Evolutionary conservation across 2,888 invertebrate species (phyloP), one percentile per base, ranked within the genome.

Genomic region (Chrysolina haemoptera): DNA sequence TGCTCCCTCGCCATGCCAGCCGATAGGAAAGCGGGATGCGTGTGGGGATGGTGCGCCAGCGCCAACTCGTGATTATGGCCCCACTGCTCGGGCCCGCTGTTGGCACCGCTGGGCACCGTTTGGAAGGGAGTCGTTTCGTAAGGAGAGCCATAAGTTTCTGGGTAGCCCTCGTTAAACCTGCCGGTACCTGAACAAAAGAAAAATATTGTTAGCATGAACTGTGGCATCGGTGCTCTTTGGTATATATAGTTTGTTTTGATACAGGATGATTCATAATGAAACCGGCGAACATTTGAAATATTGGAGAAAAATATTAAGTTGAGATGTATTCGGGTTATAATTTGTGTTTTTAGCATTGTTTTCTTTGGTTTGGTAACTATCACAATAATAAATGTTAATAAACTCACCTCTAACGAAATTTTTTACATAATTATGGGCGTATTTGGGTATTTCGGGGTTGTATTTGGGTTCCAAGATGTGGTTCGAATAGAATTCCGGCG

Each of bases 61-160:
- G 82, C 77, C 75, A 87, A 83, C 72, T 87, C 86, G 76, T 87
- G 87, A 63, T 81, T 83, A 76, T 86, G 87, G 81, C 85, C 79
- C 85, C 87, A 86, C 73, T 88, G 88, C 50, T 89, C 86, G 53
- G 86, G 82, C 66, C 88, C 88, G 16, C 83, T 86, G 75, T 87
- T 87, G 35, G 84, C 84, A 62, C 85, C 87, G 40, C 87, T 76
- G 84, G 87, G 73, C 86, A 95, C 95, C 73, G 94, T 93, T 86
- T 95, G 94, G 87, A 94, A 95, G 77, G 93, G 91, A 76, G 91
- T 89, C 68, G 91, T 89, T 83, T 93, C 93, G 86, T 93, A 94
- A 48, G 92, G 90, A 59, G 90, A 87, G 53, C 88, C 89, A 87
- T 87, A 91, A 67, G 88, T 87, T 77, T 90, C 89, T 59, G 88